Conservation (phyloP, 1,140 invertebrate genomes). For the Ceratosolen solmsi region DNA sequence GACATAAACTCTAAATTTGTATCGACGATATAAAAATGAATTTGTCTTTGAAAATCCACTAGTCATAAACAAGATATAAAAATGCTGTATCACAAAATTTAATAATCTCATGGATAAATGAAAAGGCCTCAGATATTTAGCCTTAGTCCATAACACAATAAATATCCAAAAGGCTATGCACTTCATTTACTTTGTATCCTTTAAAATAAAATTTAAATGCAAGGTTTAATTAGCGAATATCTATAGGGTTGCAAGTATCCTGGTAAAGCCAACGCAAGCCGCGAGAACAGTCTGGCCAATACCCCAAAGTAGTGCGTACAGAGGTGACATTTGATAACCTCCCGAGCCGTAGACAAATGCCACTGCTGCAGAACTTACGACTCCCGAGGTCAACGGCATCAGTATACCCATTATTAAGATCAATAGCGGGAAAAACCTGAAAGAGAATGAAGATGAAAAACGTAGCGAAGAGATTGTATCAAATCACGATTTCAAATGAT, state of each 20-base stretch:
- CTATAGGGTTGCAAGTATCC: slow-evolving; percentile 92
- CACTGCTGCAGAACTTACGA: slow-evolving; percentile 92
- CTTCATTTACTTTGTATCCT: too few relatives aligned
- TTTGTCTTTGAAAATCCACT: too few relatives aligned
- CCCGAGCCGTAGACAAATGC: slow-evolving; percentile 94
- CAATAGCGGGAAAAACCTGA: slow-evolving; percentile 87
- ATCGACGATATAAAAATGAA: too few relatives aligned
- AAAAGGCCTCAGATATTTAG: too few relatives aligned
- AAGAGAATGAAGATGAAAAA: slow-evolving; percentile 26
- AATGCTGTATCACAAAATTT: too few relatives aligned
- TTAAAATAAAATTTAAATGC: neutral
- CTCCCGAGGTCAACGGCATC: slow-evolving; percentile 88
- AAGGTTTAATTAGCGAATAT: neutral
- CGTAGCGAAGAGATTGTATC: too few relatives aligned
- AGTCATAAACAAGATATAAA: too few relatives aligned
- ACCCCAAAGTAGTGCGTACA: slow-evolving; percentile 94
- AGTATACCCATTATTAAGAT: slow-evolving; percentile 91
- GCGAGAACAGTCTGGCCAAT: slow-evolving; percentile 92
- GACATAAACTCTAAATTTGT: too few relatives aligned
- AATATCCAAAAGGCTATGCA: too few relatives aligned
- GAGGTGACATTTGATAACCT: slow-evolving; percentile 88
- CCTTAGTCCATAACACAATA: too few relatives aligned
- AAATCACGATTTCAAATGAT: too few relatives aligned
- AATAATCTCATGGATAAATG: too few relatives aligned
- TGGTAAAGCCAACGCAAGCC: slow-evolving; percentile 90